Conservation (phyloP, 1,140 invertebrate genomes). For the Gryon sp. region DNA sequence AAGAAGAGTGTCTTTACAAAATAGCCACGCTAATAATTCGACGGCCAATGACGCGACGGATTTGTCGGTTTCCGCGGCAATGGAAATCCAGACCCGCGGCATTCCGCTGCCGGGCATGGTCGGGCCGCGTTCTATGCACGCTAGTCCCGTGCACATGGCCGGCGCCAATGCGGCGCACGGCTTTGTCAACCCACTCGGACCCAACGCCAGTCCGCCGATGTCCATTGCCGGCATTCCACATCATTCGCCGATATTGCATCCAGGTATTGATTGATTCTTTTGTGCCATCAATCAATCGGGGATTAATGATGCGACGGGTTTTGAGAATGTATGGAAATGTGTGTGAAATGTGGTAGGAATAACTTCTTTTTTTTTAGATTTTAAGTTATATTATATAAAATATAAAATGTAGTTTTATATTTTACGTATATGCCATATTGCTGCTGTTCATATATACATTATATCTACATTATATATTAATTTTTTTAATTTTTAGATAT, state of each 20-base stretch:
- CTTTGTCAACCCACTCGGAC: slow-evolving; percentile 75
- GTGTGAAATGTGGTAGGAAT: too few relatives aligned
- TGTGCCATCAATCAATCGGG: slow-evolving; percentile 7
- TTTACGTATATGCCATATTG: too few relatives aligned
- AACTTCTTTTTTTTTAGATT: too few relatives aligned
- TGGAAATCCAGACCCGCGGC: slow-evolving; percentile 71
- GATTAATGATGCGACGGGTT: too few relatives aligned
- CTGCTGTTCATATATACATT: too few relatives aligned
- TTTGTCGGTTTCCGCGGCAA: slow-evolving; percentile 48
- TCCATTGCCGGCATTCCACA: slow-evolving; percentile 68
- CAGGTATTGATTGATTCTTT: slow-evolving; percentile 65
- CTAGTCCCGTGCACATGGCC: slow-evolving; percentile 52
- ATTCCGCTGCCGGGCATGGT: slow-evolving; percentile 76
- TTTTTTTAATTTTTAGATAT: too few relatives aligned
- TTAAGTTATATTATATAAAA: too few relatives aligned
- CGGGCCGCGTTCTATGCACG: slow-evolving; percentile 50
- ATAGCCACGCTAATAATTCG: slow-evolving; percentile 13
- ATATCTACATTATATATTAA: too few relatives aligned
- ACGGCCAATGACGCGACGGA: slow-evolving; percentile 30
- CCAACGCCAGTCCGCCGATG: slow-evolving; percentile 29
- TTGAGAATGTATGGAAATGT: too few relatives aligned
- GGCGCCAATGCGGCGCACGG: slow-evolving; percentile 72
- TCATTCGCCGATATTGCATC: slow-evolving; percentile 66
- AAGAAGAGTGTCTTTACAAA: slow-evolving; percentile 23
- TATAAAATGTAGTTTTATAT: too few relatives aligned